phyloP scores from a whole-genome alignment of 2,113 vertebrate species.

The Chrysemys picta region DNA sequence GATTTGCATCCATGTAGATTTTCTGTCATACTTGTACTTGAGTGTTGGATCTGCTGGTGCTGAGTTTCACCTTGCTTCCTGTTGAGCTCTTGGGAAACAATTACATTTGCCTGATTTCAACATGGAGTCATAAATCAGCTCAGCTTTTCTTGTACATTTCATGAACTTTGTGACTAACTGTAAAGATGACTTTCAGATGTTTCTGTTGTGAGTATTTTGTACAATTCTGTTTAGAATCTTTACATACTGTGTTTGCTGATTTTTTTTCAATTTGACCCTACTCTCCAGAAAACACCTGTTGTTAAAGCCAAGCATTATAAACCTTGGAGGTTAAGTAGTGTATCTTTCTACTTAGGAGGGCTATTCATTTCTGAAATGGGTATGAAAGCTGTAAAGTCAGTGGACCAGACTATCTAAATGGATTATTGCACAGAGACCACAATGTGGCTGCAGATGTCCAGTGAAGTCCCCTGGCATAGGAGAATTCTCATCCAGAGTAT shows the following conservation, averaged over 20 bases:
- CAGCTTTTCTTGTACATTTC: neutral
- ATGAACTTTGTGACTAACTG: neutral
- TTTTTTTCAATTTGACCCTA: neutral
- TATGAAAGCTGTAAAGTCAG: neutral
- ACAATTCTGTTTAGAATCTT: neutral
- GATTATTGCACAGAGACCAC: neutral
- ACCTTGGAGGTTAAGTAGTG: neutral
- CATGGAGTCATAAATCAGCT: neutral
- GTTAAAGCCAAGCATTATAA: neutral
- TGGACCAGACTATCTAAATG: neutral
- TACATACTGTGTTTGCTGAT: neutral
- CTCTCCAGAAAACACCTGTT: accelerated
- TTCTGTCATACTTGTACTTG: neutral
- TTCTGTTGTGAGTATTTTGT: neutral
- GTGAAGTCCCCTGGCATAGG: neutral
- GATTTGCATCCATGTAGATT: constrained; percentile 1
- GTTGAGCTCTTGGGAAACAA: neutral
- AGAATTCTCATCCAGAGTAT: neutral
- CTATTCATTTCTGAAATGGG: neutral
- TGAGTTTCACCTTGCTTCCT: neutral
- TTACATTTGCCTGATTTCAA: neutral
- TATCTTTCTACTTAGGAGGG: neutral
- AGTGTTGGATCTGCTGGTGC: neutral
- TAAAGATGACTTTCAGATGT: neutral
- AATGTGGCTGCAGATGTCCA: neutral